A percentile compares a stretch with the other conserved stretches of the same genome.
Evolutionary conservation across 2,797 vertebrate genomes (phyloP).

Genomic region (Pogoniulus pusillus): DNA sequence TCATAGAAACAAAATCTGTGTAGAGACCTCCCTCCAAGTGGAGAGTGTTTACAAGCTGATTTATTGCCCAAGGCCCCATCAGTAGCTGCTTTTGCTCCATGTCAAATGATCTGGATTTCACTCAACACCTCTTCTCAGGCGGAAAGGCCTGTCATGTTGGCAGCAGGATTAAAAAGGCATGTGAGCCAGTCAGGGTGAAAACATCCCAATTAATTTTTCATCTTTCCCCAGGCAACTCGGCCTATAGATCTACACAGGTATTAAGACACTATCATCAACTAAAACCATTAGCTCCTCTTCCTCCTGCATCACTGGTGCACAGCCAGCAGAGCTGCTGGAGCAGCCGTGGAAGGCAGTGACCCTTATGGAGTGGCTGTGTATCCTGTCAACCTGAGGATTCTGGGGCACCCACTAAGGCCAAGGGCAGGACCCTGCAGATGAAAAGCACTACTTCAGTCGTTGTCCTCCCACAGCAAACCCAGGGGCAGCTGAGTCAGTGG

Average conservation of each 20-base stretch:
- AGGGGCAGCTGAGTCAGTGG: rapidly evolving
- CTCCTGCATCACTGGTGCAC: not conserved
- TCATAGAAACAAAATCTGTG: not conserved
- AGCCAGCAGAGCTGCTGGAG: not conserved
- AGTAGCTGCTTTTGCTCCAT: not conserved
- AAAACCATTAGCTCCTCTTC: not conserved
- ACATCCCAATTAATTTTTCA: conserved; percentile 72
- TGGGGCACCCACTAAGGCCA: not conserved
- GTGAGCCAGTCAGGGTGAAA: conserved; percentile 59
- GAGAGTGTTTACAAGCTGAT: conserved; percentile 14
- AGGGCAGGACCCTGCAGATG: rapidly evolving
- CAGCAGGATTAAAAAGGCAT: conserved; percentile 68
- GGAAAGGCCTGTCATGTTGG: conserved; percentile 31
- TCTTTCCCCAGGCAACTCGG: conserved; percentile 66
- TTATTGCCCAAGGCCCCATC: conserved; percentile 21
- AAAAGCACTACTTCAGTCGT: not conserved
- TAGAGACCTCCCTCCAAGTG: not conserved
- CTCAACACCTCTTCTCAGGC: conserved; percentile 10
- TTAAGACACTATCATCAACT: conserved; percentile 23
- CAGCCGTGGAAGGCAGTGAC: not conserved
- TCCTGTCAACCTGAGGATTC: not conserved
- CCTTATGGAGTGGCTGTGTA: not conserved
- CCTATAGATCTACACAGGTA: conserved; percentile 65
- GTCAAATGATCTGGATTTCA: not conserved
- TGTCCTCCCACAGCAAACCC: not conserved